Base-by-base conservation (phyloP, 2,888 invertebrate species). In the Drosophila hamatofila region DNA sequence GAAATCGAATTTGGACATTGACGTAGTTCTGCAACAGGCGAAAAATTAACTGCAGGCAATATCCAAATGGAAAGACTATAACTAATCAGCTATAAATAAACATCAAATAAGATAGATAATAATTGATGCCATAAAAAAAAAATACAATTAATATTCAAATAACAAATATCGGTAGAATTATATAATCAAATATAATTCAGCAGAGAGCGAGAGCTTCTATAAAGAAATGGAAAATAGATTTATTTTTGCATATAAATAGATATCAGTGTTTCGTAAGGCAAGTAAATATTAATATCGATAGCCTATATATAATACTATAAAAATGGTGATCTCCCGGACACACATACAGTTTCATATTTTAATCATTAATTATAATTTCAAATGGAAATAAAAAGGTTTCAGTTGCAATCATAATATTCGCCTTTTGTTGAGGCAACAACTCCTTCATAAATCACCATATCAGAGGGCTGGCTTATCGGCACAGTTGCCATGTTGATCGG, bases 1-100 rank as follows among this genome's bases (percentile, higher is more conserved):
- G 12, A 72, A 75, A 75, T 57, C 44, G 11, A 72, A 72, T 75
- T 63, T 67, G 52, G 44, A 41, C 30, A 42, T 59, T 60, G 41
- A 37, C 52, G 60, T 57, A 60, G 39, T 33, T 23, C 33, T 6
- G 35, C 2, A 33, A 16, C 9, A 18, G 35, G n/a, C 35, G 25
- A 35, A n/a, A 52, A 12, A 30, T 21, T 21, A 56, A 39, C 12
- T 44, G n/a, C 33, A 16, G 49, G 18, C 59, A 35, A 41, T 60
- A 56, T 46, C 7, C 7, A 48, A 64, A 48, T 49, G n/a, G 1
- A 14, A 46, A 42, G 11, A 58, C 16, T 37, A 41, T 42, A 6
- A 39, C 30, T 12, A 3, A 57, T 30, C 21, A 11, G 12, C 7
- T 2, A 59, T 51, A 16, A 35, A 9, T 59, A 39, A 27, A 39